A percentile compares a stretch with the other conserved stretches of the same genome.
phyloP scores from a whole-genome alignment of 2,888 invertebrate genomes.

The Apomyelois bistriatella region DNA sequence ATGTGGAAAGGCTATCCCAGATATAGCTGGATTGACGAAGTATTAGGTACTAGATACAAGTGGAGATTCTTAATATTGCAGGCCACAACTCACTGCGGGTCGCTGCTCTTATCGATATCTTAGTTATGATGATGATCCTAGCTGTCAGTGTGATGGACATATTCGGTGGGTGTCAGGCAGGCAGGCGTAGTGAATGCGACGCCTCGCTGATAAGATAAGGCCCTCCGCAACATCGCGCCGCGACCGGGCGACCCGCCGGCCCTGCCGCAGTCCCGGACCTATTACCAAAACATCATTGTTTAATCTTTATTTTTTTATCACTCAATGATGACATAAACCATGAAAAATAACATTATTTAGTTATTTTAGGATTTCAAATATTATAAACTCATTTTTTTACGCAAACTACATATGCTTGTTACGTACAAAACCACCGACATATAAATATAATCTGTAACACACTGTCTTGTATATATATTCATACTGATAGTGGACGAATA shows the following conservation, averaged over 20 bases:
- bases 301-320: not conserved
- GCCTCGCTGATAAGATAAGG: not conserved
- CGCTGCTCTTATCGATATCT: constrained; percentile 4
- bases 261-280: not conserved
- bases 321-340: not conserved
- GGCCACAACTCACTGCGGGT: no score
- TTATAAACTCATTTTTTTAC: no score
- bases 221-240: not conserved
- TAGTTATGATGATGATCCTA: not conserved
- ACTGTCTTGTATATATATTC: no score
- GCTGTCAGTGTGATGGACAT: not conserved
- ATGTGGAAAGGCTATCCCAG: no score
- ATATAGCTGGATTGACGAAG: no score
- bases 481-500: no score
- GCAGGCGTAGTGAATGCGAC: constrained; percentile 13
- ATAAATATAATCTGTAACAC: no score
- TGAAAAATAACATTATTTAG: not conserved
- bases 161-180: not conserved
- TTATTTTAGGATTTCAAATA: no score
- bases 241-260: not conserved
- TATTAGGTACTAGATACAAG: no score
- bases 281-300: not conserved
- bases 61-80: no score
- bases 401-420: no score
- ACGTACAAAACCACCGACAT: no score